Evolutionary conservation across 2,888 invertebrate species (phyloP).

Genomic region (Dinocampus coccinellae): DNA sequence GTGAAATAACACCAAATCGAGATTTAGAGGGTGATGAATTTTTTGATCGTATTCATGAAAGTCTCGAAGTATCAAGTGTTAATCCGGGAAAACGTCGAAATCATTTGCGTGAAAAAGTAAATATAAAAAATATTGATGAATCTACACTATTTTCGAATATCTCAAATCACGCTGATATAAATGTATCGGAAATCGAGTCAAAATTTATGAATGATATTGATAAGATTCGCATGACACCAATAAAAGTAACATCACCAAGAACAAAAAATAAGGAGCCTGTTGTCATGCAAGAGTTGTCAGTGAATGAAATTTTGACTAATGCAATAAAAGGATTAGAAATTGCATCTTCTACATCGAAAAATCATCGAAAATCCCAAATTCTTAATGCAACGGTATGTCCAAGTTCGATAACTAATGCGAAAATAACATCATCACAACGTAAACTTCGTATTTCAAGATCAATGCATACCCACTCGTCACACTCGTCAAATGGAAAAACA

Average conservation of each 20-base stretch:
- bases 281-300: conserved; percentile 22
- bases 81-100: not conserved
- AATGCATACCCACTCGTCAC: not conserved
- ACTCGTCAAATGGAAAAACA: not conserved
- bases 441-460: not conserved
- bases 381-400: not conserved
- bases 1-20: not conserved
- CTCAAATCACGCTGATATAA: not conserved
- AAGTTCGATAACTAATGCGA: not conserved
- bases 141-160: not conserved
- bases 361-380: not conserved
- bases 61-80: not conserved
- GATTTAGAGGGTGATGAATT: not conserved
- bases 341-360: conserved; percentile 9
- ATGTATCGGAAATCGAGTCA: not conserved
- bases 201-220: conserved; percentile 19
- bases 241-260: conserved; percentile 24
- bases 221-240: conserved; percentile 31
- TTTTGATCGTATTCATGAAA: conserved; percentile 12
- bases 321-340: conserved; percentile 12
- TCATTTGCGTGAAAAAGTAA: not conserved
- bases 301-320: conserved; percentile 13
- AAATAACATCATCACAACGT: not conserved
- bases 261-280: not conserved
- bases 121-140: not conserved